Percentiles rank a stretch among this genome's conserved stretches.
phyloP scores from a whole-genome alignment of 37 sponge, comb jelly and placozoan genomes.

The Mnemiopsis leidyi region DNA sequence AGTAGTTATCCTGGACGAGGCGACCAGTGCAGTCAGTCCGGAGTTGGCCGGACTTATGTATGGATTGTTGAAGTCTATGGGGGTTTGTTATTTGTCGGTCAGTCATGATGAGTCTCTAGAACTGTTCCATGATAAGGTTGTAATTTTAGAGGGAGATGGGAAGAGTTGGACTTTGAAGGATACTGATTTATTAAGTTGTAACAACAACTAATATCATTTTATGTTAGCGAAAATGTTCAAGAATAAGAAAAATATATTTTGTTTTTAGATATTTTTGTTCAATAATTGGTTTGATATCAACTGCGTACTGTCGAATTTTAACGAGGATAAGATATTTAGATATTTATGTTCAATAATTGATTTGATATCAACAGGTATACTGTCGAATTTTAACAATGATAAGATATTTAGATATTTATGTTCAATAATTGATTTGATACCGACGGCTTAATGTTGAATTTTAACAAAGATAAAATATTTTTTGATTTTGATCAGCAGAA shows the following conservation, averaged over 20 bases:
- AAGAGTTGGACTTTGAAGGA: background rate
- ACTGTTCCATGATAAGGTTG: conserved; percentile 32
- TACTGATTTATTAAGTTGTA: background rate
- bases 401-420: no score
- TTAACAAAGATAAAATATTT: background rate
- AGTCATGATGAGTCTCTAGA: conserved; percentile 26
- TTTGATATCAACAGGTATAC: no score
- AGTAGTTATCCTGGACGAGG: conserved; percentile 43
- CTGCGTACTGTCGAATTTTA: no score
- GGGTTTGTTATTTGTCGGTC: conserved; percentile 18
- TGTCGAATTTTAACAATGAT: no score
- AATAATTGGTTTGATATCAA: background rate
- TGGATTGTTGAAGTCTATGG: background rate
- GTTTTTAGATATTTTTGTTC: background rate
- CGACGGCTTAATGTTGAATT: no score
- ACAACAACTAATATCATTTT: background rate
- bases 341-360: no score
- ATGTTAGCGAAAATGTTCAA: background rate
- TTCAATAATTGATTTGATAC: no score
- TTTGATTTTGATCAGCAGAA: background rate
- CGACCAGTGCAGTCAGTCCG: conserved; percentile 18
- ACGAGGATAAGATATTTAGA: no score
- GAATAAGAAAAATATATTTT: background rate
- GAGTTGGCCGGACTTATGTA: background rate
- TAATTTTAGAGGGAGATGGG: conserved; percentile 4